A percentile compares a stretch with the other conserved stretches of the same genome.
These are phyloP conservation scores for Nemoura dubitans DNA, from an alignment of 2,888 invertebrate genomes.

Conservation along the genomic window DNA sequence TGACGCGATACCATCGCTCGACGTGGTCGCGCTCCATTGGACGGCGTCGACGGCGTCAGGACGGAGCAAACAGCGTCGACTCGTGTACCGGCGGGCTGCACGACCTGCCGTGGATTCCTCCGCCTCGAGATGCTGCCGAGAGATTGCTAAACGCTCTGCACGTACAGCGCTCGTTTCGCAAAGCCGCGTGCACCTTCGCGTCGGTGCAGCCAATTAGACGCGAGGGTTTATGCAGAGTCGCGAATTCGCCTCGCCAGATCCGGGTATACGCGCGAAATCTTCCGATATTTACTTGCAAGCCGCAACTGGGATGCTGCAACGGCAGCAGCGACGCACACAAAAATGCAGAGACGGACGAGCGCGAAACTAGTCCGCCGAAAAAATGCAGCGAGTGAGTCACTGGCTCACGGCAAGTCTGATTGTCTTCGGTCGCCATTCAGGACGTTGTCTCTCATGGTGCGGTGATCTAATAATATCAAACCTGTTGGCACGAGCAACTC, in stretches of 20 bases:
- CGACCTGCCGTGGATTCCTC: too few relatives aligned
- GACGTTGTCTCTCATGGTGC: neutral
- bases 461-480: neutral
- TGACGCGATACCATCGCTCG: too few relatives aligned
- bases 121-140: too few relatives aligned
- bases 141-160: too few relatives aligned
- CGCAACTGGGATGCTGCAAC: neutral
- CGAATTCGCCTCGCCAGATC: neutral
- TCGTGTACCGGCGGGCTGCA: too few relatives aligned
- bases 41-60: too few relatives aligned
- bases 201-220: neutral
- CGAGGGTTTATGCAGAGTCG: neutral
- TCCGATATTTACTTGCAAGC: neutral
- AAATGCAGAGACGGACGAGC: neutral
- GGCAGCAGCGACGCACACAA: too few relatives aligned
- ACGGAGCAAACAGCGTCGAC: too few relatives aligned
- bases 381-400: neutral
- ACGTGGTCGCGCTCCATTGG: too few relatives aligned
- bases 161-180: too few relatives aligned
- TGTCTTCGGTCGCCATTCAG: neutral
- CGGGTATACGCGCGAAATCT: neutral
- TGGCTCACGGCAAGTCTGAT: neutral
- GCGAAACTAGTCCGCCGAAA: neutral
- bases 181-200: too few relatives aligned
- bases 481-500: neutral